These are phyloP conservation scores for Cheracebus regulus DNA, from an alignment of 2,797 vertebrate species.

Conservation along the genomic window DNA sequence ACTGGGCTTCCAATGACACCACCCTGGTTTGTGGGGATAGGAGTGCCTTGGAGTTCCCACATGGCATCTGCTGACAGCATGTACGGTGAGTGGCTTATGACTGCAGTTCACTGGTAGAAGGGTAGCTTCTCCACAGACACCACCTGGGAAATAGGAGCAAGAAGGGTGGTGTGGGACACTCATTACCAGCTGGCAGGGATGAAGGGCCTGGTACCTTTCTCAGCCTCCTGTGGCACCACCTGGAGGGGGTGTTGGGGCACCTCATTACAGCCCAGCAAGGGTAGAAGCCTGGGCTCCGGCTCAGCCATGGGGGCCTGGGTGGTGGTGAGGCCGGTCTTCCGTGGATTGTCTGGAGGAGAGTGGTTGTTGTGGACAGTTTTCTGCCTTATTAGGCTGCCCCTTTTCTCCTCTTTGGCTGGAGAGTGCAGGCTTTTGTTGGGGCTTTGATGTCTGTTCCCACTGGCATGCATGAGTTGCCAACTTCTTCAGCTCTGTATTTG, in stretches of 20 bases:
- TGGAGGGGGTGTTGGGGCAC: not conserved
- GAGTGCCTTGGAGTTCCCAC: not conserved
- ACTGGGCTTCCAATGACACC: not conserved
- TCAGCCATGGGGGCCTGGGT: not conserved
- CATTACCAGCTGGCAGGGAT: not conserved
- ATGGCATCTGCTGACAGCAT: not conserved
- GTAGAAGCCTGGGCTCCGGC: not conserved
- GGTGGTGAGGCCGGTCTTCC: not conserved
- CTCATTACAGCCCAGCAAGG: not conserved
- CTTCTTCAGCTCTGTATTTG: not conserved
- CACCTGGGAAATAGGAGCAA: not conserved
- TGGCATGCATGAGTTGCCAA: not conserved
- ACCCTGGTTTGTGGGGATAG: not conserved
- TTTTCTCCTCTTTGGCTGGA: not conserved
- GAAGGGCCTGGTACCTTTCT: not conserved
- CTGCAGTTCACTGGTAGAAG: not conserved
- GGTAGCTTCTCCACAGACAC: not conserved
- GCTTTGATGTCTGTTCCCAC: not conserved
- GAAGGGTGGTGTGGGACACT: not conserved
- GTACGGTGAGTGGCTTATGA: not conserved
- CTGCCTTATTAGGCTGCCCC: not conserved
- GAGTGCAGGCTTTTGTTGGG: not conserved
- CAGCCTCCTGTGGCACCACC: not conserved
- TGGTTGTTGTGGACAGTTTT: not conserved
- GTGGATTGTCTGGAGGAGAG: not conserved